Base-by-base conservation (phyloP, 2,888 invertebrate genomes). In the Galeopsomyia nigrocyanea region DNA sequence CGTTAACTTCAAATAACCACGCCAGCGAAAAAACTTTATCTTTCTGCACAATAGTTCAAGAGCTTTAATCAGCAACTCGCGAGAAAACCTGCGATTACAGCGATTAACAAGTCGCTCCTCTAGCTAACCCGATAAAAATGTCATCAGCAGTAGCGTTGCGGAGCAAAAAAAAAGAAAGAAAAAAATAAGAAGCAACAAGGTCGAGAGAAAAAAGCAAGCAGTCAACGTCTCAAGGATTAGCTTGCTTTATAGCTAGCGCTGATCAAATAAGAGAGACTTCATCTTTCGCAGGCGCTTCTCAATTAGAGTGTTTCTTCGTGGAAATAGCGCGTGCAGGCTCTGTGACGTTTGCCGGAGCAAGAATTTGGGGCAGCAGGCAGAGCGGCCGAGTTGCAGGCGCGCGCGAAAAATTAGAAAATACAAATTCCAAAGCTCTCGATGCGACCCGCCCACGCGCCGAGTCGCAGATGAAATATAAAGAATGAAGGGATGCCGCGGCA, bases 101-200 rank as follows among this genome's bases (percentile, higher is more conserved):
- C 51, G 58, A 64, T 70, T 70, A 70, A 64, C 10, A 10, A 55
- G 22, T 7, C 21, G 17, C 26, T 62, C 22, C 3, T 58, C 17
- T 39, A 2, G 9, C 56, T 70, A 65, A 65, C 51, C 60, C 53
- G 60, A 65, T 65, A 65, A 70, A 70, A 65, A 65, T 60, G 60
- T 65, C 53, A 58, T 70, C 65, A 63, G 39, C 56, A 13, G 21
- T 31, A 39, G 10, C 39, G 7, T 39, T 39, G 39, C 39, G 39
- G 39, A n/a, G 2, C 26, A 5, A 5, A 5, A 2, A 5, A 26
- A 26, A 5, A 5, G 26, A 26, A 26, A 26, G 51, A 39, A 51
- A 53, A 49, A 21, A 58, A 50, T 26, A 47, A 61, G 17, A 21
- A 47, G 21, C 22, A 31, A 17, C 60, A 51, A 51, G 62, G 62